Evolutionary conservation across 2,113 vertebrate species (phyloP), one percentile per base, ranked within the genome.

Genomic region (Australoheros scitulus): DNA sequence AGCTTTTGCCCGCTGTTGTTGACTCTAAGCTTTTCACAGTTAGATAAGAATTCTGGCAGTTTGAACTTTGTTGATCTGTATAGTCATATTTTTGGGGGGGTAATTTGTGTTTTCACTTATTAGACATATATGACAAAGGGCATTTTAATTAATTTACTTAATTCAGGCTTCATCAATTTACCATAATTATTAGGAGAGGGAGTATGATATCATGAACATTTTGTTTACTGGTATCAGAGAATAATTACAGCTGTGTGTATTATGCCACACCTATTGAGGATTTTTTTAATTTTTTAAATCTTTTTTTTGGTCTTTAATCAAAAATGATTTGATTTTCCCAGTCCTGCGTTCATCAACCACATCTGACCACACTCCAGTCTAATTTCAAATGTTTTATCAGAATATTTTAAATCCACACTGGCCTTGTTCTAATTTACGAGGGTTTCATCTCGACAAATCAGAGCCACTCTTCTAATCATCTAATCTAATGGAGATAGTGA

Each of bases 391-490:
- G 11, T n/a, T 43, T 76, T 36, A 55, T 8, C 57, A 61, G n/a
- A 70, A 65, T 74, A 79, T 77, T 55, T 75, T 26, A 61, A 84
- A 76, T 55, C 29, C n/a, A 52, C 47, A 5, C n/a, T 72, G 6
- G 72, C 70, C 20, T 78, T 11, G 2, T 34, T 75, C 56, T 74
- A 57, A 80, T 76, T 56, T 41, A 22, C 60, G 47, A 47, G n/a
- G 60, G 60, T 61, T 80, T 81, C 58, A 50, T 77, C 14, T 65
- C 14, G 7, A 18, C 43, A 76, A 61, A 83, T 81, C 47, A 77
- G 38, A 78, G 68, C n/a, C 17, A 55, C 60, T 64, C 55, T 64
- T 74, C 56, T 61, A 85, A 70, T 82, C 61, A 57, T 57, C 38
- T 26, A 29, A 80, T 14, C 32, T 32, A 38, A 74, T 10, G n/a